phyloP scores from a whole-genome alignment of 2,113 vertebrate species.

The Odontophorus gujanensis region DNA sequence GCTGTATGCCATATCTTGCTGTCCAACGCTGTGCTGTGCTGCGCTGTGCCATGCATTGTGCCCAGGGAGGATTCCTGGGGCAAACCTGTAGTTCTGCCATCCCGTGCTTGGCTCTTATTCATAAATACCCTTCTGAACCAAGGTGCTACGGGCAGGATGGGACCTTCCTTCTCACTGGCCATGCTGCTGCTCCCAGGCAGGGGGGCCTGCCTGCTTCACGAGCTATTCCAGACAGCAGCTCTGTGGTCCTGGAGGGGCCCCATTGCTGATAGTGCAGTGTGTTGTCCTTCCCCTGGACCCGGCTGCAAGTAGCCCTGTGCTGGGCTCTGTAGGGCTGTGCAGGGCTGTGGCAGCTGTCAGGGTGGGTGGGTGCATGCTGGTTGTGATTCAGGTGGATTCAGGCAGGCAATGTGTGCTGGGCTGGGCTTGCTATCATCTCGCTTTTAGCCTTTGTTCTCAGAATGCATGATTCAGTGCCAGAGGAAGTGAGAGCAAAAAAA shows the following conservation, averaged over 20 bases:
- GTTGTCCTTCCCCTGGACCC: too few relatives aligned
- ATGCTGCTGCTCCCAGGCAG: fast-evolving
- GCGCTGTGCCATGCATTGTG: background rate
- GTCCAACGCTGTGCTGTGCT: background rate
- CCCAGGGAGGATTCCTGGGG: fast-evolving
- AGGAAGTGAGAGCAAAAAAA: background rate
- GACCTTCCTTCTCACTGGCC: too few relatives aligned
- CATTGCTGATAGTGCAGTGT: fast-evolving
- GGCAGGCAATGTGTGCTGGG: background rate
- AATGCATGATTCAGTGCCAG: background rate
- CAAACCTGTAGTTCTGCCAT: background rate
- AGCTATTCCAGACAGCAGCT: background rate
- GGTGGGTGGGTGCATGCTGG: fast-evolving
- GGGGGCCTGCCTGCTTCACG: too few relatives aligned
- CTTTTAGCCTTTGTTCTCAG: background rate
- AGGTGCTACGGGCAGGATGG: background rate
- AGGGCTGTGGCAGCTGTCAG: background rate
- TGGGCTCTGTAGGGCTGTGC: too few relatives aligned
- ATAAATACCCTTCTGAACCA: fast-evolving
- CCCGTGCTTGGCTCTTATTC: background rate
- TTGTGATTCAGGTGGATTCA: background rate
- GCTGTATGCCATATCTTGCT: background rate
- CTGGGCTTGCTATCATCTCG: background rate
- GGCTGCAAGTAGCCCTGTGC: background rate
- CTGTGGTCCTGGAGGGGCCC: background rate